Base-by-base conservation (phyloP, 2,797 vertebrate genomes). In the Ctenochaetus hawaiiensis region DNA sequence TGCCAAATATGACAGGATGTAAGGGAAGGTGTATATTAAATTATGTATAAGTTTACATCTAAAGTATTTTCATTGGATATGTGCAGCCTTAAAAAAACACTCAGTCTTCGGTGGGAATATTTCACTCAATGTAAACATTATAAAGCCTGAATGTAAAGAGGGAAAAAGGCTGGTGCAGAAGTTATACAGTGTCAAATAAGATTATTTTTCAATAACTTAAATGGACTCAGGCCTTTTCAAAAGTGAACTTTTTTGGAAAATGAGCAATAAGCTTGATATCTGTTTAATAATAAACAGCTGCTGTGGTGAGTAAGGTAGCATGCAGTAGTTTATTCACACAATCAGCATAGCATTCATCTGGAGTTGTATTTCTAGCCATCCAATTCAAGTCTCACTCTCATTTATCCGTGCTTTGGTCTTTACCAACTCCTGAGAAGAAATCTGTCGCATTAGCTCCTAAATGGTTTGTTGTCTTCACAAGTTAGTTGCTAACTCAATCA, bases 111-210 rank as follows among this genome's bases (percentile, higher is more conserved):
- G 41, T 39, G 56, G 45, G 30, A 72, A n/a, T 47, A 23, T 39
- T 48, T 45, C n/a, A 18, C n/a, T 60, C 63, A 58, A 6, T 43
- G 62, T 51, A 49, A 66, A 49, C 23, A 10, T 75, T 13, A 60
- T 18, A 18, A 14, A 53, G 63, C 7, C 53, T 44, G 4, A 57
- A 57, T 16, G 16, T 11, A 20, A 26, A 47, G 54, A 7, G 11
- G 26, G 11, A 61, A 51, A n/a, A 53, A 41, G 39, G 39, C 39
- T 12, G 39, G 3, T 9, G 3, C 10, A 41, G 39, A 41, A 17
- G 12, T 57, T 14, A 10, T 14, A 61, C 17, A 47, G 45, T 47
- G 17, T 18, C 17, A 6, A 16, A 45, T 16, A 45, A 45, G 44
- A 14, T 45, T 45, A 45, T 45, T 45, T 45, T 45, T 45, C 44